Evolutionary conservation across 2,888 invertebrate species (phyloP).

Genomic region (Thalpophila matura): DNA sequence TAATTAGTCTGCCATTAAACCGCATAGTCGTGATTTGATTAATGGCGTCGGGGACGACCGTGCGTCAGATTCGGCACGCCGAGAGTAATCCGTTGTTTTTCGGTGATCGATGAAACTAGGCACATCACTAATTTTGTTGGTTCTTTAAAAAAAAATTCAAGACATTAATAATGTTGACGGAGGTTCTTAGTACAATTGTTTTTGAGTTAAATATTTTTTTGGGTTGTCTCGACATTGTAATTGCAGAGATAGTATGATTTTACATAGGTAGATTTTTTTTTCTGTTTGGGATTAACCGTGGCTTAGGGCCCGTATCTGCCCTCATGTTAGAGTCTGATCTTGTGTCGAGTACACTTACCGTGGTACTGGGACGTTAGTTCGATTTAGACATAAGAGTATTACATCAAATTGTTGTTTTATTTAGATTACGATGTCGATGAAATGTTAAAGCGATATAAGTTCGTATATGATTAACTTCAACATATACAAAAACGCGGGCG

Average conservation of each 20-base stretch:
- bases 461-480: too few species aligned
- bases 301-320: neutral
- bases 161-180: conserved; percentile 39
- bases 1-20: conserved; percentile 89
- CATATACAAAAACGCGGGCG: too few species aligned
- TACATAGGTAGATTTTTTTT: neutral
- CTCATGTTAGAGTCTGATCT: neutral
- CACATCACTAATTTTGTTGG: conserved; percentile 61
- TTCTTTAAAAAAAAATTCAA: conserved; percentile 26
- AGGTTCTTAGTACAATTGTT: conserved; percentile 47
- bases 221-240: conserved; percentile 10
- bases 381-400: conserved; percentile 12
- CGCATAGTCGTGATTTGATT: conserved; percentile 87
- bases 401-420: neutral
- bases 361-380: neutral
- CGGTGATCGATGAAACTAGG: conserved; percentile 69
- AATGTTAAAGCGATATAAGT: too few species aligned
- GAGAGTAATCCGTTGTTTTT: conserved; percentile 74
- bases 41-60: conserved; percentile 72
- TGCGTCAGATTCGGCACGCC: conserved; percentile 64
- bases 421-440: neutral
- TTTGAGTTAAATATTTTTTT: conserved; percentile 28
- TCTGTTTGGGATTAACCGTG: neutral
- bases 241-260: conserved; percentile 3
- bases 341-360: neutral